Evolutionary conservation across 2,888 invertebrate genomes (phyloP).

Genomic region (Eretmocerus hayati): DNA sequence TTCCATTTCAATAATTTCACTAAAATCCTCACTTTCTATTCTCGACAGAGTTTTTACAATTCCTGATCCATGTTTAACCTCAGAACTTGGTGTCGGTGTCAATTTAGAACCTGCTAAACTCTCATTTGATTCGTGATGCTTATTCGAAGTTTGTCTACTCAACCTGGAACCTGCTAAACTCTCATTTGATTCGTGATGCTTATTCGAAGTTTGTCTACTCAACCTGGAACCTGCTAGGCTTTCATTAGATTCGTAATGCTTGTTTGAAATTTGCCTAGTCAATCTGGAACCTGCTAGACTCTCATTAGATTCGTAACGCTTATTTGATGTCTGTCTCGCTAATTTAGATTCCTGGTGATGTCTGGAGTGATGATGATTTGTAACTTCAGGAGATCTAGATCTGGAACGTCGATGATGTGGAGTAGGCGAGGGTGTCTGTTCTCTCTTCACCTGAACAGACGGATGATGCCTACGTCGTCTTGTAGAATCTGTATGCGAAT

Average conservation of each 20-base stretch:
- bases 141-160: background rate
- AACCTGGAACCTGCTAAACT: no score
- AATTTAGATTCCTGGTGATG: background rate
- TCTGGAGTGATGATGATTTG: constrained; percentile 12
- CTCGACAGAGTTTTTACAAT: no score
- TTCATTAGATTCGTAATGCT: constrained; percentile 12
- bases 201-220: background rate
- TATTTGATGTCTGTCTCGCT: background rate
- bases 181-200: constrained; percentile 12
- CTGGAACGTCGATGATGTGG: constrained; percentile 26
- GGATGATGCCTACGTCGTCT: constrained; percentile 22
- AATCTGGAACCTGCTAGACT: no score
- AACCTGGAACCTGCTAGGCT: no score
- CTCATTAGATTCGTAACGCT: constrained; percentile 12
- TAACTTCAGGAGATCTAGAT: constrained; percentile 30
- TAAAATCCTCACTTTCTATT: no score
- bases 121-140: constrained; percentile 12
- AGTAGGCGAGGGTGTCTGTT: constrained; percentile 29
- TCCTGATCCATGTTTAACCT: no score
- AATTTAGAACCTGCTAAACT: no score
- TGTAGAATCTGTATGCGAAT: constrained; percentile 18
- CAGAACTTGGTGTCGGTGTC: no score
- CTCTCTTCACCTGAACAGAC: constrained; percentile 16
- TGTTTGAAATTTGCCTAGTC: constrained; percentile 1
- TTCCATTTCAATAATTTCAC: no score